Percentiles rank a stretch among this genome's conserved stretches.
Evolutionary conservation across 1,140 invertebrate species (phyloP).

Genomic region (Conopomorpha cramerella): DNA sequence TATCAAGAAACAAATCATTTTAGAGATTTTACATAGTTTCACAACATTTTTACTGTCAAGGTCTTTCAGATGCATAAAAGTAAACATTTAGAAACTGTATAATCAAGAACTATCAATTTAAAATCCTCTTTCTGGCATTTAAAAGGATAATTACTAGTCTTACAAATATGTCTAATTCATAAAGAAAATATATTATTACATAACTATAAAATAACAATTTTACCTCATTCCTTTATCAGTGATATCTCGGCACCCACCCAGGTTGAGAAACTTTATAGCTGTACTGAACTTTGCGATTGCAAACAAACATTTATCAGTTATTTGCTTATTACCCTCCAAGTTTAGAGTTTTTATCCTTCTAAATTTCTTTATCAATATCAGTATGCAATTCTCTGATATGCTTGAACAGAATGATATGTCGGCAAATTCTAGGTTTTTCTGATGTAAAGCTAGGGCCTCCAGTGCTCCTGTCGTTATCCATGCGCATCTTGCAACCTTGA

Average conservation of each 20-base stretch:
- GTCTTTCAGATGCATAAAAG: too few species aligned
- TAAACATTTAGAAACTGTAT: too few species aligned
- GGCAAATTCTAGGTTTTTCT: constrained; percentile 59
- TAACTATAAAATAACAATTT: too few species aligned
- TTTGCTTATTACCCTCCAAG: constrained; percentile 58
- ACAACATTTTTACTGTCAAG: too few species aligned
- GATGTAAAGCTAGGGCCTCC: constrained; percentile 60
- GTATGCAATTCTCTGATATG: constrained; percentile 59
- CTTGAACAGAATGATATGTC: constrained; percentile 59
- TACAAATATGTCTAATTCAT: too few species aligned
- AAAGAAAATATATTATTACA: too few species aligned
- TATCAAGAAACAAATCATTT: too few species aligned
- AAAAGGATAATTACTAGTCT: too few species aligned
- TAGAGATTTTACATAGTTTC: too few species aligned
- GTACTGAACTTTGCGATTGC: constrained; percentile 59
- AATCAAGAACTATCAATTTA: too few species aligned
- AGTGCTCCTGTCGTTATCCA: constrained; percentile 63
- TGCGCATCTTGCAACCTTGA: constrained; percentile 58
- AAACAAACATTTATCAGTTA: constrained; percentile 59
- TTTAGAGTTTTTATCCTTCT: constrained; percentile 53
- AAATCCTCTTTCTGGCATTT: too few species aligned
- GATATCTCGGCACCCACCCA: constrained; percentile 58
- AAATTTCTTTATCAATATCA: constrained; percentile 63
- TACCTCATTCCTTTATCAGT: constrained; percentile 63
- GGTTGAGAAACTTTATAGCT: constrained; percentile 56